Conservation (phyloP, 23 tunicate genomes). For the Pegea sp. region DNA sequence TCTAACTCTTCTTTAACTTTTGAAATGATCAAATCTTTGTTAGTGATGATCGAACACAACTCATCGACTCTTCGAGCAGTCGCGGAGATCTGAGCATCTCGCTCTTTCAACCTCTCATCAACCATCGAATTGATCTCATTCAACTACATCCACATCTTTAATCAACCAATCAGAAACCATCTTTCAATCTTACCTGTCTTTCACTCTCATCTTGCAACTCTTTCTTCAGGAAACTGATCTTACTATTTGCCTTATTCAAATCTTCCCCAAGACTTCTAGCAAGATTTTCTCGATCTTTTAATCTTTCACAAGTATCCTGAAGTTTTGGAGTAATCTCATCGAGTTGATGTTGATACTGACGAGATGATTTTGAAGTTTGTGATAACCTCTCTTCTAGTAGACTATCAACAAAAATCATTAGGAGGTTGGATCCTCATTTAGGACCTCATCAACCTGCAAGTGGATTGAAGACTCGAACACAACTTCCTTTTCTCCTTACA, state of each 20-base stretch:
- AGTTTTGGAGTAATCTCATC: constrained; percentile 1
- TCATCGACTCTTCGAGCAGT: constrained; percentile 4
- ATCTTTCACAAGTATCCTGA: constrained; percentile 4
- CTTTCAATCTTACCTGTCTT: constrained; percentile 21
- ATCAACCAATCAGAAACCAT: not conserved
- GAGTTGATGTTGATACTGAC: constrained; percentile 15
- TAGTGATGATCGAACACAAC: not conserved
- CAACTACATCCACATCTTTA: constrained; percentile 8
- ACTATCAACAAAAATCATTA: too few species aligned
- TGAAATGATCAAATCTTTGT: constrained; percentile 2
- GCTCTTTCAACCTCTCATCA: constrained; percentile 19
- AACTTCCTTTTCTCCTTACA: constrained; percentile 18
- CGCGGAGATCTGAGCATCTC: constrained; percentile 20
- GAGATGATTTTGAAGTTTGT: constrained; percentile 4
- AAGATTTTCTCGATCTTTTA: constrained; percentile 18
- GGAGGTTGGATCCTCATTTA: too few species aligned
- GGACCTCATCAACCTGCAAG: constrained; percentile 28
- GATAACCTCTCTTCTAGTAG: constrained; percentile 31
- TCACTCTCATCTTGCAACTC: constrained; percentile 35
- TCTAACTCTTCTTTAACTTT: not conserved
- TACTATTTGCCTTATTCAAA: constrained; percentile 8
- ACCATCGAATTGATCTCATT: constrained; percentile 43
- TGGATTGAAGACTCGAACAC: constrained; percentile 12
- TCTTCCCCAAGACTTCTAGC: constrained; percentile 28
- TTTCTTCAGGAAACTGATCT: constrained; percentile 24